phyloP scores from a whole-genome alignment of 2,797 vertebrate species.

The Pempheris klunzingeri region DNA sequence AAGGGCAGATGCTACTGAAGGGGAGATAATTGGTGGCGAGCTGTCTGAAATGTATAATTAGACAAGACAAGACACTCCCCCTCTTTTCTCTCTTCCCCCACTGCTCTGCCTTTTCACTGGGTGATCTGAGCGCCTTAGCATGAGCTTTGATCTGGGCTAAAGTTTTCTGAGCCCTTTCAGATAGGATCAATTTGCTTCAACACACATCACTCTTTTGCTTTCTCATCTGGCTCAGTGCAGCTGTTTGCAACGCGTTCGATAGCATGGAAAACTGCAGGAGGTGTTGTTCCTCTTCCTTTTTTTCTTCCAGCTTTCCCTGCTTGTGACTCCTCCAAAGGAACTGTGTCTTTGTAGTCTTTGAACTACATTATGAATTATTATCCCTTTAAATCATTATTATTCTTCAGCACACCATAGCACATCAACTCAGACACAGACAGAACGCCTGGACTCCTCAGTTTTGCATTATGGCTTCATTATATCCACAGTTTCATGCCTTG shows the following conservation, averaged over 20 bases:
- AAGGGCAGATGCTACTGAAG: constrained; percentile 88
- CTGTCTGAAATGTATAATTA: constrained; percentile 89
- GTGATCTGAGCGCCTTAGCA: constrained; percentile 82
- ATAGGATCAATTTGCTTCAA: constrained; percentile 85
- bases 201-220: constrained; percentile 79
- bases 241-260: constrained; percentile 62
- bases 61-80: constrained; percentile 84
- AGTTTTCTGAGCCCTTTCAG: constrained; percentile 84
- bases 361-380: constrained; percentile 73
- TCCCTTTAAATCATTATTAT: constrained; percentile 75
- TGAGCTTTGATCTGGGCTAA: constrained; percentile 87
- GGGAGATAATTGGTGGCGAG: constrained; percentile 87
- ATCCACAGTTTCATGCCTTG: constrained; percentile 61
- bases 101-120: constrained; percentile 69
- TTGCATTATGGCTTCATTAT: constrained; percentile 71
- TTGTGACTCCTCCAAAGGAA: constrained; percentile 61
- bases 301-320: constrained; percentile 47
- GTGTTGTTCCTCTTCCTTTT: constrained; percentile 56
- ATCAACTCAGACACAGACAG: constrained; percentile 70
- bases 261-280: constrained; percentile 69
- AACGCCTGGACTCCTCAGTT: constrained; percentile 63
- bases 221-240: constrained; percentile 57
- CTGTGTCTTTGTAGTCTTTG: constrained; percentile 70
- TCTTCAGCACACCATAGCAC: constrained; percentile 69
- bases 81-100: constrained; percentile 64